These are phyloP conservation scores for Cecidostiba fungosa DNA, from an alignment of 2,888 invertebrate species.

Conservation along the genomic window DNA sequence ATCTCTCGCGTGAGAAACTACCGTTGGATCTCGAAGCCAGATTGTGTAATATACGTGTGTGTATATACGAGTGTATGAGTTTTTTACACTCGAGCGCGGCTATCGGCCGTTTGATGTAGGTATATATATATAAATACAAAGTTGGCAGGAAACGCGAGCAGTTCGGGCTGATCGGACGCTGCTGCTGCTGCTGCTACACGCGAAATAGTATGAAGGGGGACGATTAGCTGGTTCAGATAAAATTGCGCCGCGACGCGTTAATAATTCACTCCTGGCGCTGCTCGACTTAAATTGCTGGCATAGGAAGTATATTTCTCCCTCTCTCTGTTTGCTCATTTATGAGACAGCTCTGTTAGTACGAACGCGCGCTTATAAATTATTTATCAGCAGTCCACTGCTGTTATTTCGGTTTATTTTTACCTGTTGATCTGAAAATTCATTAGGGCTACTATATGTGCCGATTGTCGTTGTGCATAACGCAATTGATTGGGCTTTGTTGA, in stretches of 20 bases:
- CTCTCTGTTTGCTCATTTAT: not conserved
- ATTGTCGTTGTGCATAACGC: not conserved
- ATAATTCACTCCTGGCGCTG: slow-evolving; percentile 27
- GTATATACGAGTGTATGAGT: not conserved
- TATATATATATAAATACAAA: not conserved
- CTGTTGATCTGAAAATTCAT: not conserved
- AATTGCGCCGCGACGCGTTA: slow-evolving; percentile 30
- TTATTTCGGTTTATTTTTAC: not conserved
- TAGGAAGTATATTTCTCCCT: not conserved
- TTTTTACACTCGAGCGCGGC: not conserved
- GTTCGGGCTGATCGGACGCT: not conserved
- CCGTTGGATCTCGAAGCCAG: not conserved
- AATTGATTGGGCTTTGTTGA: no score
- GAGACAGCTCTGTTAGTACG: not conserved
- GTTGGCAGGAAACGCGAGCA: slow-evolving; percentile 6
- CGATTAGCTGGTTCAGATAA: slow-evolving; percentile 32
- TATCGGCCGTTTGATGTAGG: not conserved
- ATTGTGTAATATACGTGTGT: not conserved
- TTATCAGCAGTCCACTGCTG: not conserved
- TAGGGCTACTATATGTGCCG: not conserved
- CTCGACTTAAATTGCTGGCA: slow-evolving; percentile 13
- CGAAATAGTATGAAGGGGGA: not conserved
- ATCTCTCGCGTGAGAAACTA: not conserved
- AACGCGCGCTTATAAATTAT: slow-evolving; percentile 1
- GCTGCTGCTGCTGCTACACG: not conserved